phyloP scores from a whole-genome alignment of 2,797 vertebrate genomes.

The Harpagifer antarcticus region DNA sequence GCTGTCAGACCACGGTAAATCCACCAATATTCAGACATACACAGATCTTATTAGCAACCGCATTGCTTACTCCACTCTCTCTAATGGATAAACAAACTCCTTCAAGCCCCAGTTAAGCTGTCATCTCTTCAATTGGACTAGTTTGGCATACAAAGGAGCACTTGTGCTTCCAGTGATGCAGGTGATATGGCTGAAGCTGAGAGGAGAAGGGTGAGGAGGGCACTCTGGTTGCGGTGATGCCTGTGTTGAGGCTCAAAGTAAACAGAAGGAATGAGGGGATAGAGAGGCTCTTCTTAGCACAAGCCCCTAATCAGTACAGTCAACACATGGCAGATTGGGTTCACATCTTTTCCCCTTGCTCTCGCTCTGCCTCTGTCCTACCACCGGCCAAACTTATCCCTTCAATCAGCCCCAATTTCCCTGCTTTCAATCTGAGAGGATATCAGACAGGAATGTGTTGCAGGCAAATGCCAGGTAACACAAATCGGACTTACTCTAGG shows the following conservation, averaged over 20 bases:
- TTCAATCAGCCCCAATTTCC: constrained; percentile 76
- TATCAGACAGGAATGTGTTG: constrained; percentile 73
- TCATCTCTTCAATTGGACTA: constrained; percentile 52
- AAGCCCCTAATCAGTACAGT: constrained; percentile 82
- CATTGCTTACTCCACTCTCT: constrained; percentile 33
- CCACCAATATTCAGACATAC: constrained; percentile 47
- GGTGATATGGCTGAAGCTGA: constrained; percentile 40
- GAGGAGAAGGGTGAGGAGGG: constrained; percentile 37
- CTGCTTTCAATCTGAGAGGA: constrained; percentile 74
- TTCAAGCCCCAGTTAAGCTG: constrained; percentile 30
- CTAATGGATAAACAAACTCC: constrained; percentile 44
- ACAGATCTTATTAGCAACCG: constrained; percentile 52
- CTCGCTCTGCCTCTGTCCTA: constrained; percentile 57
- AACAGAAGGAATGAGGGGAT: constrained; percentile 81
- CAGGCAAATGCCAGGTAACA: constrained; percentile 75
- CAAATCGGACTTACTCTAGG: constrained; percentile 68
- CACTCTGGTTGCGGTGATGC: constrained; percentile 36
- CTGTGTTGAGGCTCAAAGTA: constrained; percentile 73
- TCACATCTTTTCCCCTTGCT: constrained; percentile 68
- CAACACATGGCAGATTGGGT: constrained; percentile 84
- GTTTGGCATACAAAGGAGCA: constrained; percentile 34
- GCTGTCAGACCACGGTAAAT: constrained; percentile 23
- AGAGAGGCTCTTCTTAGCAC: constrained; percentile 76
- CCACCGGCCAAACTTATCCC: constrained; percentile 72
- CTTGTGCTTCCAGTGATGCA: constrained; percentile 43